Evolutionary conservation across 2,113 vertebrate genomes (phyloP).

Genomic region (Xiphorhynchus elegans): DNA sequence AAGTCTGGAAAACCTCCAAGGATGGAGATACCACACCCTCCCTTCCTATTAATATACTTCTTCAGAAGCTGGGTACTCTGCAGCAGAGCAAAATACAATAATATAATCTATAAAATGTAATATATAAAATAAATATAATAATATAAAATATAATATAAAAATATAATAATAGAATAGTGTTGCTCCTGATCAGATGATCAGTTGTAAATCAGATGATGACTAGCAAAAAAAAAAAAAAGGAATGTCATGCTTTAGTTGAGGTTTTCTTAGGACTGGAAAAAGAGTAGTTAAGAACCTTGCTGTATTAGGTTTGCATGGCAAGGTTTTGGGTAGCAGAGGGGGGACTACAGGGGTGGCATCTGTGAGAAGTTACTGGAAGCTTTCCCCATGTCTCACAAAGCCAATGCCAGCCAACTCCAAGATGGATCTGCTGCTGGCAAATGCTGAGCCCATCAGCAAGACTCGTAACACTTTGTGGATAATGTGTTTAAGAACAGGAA

Average conservation of each 20-base stretch:
- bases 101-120: too few relatives aligned
- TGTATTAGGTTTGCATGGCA: not conserved
- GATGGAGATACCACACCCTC: not conserved
- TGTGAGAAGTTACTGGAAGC: not conserved
- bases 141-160: too few relatives aligned
- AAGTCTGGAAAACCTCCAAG: not conserved
- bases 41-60: not conserved
- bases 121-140: too few relatives aligned
- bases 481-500: not conserved
- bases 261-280: not conserved
- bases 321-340: fast-evolving
- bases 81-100: not conserved
- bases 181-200: not conserved
- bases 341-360: not conserved
- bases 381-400: not conserved
- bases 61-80: not conserved
- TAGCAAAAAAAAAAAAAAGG: not conserved
- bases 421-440: fast-evolving
- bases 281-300: not conserved
- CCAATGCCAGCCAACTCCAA: not conserved
- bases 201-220: not conserved
- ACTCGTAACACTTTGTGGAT: not conserved
- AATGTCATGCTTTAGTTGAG: not conserved
- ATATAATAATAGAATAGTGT: not conserved
- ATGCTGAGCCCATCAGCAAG: fast-evolving